Percentiles rank a stretch among this genome's conserved stretches.
These are phyloP conservation scores for Patagioenas fasciata DNA, from an alignment of 2,113 vertebrate species.

Conservation along the genomic window DNA sequence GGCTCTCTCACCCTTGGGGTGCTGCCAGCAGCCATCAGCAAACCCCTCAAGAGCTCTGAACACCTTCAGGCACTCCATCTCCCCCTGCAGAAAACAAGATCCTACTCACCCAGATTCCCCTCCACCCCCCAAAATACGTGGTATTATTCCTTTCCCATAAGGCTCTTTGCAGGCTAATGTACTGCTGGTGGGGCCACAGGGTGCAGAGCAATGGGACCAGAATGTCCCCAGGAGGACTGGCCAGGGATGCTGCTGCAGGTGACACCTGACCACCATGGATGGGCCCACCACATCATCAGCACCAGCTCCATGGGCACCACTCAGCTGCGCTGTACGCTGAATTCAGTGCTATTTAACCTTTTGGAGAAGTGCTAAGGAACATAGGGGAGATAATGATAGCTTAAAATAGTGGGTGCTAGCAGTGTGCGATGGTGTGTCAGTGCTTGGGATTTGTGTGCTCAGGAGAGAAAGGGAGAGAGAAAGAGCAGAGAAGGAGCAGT, in stretches of 20 bases:
- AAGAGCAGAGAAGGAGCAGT: not conserved
- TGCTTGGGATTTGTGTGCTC: not conserved
- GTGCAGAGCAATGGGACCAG: not conserved
- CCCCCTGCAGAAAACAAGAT: not conserved
- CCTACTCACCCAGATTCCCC: not conserved
- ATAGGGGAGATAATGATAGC: not conserved
- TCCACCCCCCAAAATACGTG: not conserved
- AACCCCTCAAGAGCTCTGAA: not conserved
- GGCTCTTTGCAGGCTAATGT: not conserved
- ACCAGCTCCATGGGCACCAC: not conserved
- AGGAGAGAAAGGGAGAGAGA: not conserved
- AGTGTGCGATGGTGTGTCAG: fast-evolving
- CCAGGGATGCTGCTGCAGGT: not conserved
- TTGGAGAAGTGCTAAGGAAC: not conserved
- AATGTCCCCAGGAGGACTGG: not conserved
- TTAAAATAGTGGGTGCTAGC: not conserved
- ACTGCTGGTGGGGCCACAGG: not conserved
- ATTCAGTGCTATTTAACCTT: not conserved
- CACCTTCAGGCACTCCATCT: not conserved
- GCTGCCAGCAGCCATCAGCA: conserved; percentile 23
- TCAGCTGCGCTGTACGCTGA: not conserved
- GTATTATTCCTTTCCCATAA: not conserved
- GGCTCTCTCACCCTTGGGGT: not conserved
- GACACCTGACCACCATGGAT: not conserved
- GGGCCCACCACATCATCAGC: not conserved